Conservation (phyloP, 2,113 vertebrate species). For the Lycocorax pyrrhopterus region DNA sequence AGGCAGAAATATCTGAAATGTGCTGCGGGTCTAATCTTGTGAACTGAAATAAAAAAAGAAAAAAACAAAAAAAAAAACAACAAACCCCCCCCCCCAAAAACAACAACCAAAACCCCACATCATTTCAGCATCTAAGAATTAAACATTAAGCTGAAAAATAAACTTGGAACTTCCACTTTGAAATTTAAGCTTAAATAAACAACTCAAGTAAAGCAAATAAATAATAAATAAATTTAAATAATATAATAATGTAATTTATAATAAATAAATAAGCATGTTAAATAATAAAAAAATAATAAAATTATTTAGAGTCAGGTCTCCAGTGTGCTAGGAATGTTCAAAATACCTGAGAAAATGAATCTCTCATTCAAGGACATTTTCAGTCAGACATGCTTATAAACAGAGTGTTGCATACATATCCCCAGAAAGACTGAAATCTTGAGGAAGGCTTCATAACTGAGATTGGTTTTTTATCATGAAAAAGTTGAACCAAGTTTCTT, state of each 20-base stretch:
- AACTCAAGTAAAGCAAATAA: neutral
- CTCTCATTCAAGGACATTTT: neutral
- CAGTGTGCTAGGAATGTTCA: neutral
- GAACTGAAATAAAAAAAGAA: neutral
- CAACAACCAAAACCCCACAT: no score
- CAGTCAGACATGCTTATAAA: neutral
- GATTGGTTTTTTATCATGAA: neutral
- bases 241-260: neutral
- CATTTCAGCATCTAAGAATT: neutral
- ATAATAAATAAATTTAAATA: neutral
- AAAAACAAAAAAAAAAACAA: no score
- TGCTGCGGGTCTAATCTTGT: neutral
- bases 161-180: neutral
- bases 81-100: no score
- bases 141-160: neutral
- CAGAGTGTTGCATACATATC: neutral
- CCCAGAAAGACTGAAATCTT: neutral
- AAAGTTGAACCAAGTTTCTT: neutral
- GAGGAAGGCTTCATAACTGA: neutral
- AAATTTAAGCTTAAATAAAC: neutral
- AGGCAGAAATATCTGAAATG: neutral
- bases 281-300: neutral
- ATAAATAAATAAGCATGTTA: neutral
- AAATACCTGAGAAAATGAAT: neutral
- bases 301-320: neutral